Evolutionary conservation across 1,140 invertebrate species (phyloP).

Genomic region (Heterodera carotae): DNA sequence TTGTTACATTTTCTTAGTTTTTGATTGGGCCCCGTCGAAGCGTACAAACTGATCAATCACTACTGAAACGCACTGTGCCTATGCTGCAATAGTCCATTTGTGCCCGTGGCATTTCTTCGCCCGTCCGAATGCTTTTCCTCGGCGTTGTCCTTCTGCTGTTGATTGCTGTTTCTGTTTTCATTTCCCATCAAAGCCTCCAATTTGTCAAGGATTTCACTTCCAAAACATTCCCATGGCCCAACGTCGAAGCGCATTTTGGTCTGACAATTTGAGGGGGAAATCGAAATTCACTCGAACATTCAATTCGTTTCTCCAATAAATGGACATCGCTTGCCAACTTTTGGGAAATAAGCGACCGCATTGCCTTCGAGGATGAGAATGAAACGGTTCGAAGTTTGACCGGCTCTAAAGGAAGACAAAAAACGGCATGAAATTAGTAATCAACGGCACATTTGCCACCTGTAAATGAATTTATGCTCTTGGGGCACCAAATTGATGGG

Average conservation of each 20-base stretch:
- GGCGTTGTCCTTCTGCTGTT: constrained; percentile 10
- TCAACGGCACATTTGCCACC: background rate
- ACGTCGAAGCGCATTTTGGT: constrained; percentile 56
- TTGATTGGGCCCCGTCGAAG: no score
- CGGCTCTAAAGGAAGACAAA: constrained; percentile 27
- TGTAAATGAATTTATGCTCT: constrained; percentile 37
- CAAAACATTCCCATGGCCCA: constrained; percentile 58
- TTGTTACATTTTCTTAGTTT: no score
- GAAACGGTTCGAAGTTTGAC: constrained; percentile 48
- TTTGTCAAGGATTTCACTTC: constrained; percentile 45
- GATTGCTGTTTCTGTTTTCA: no score
- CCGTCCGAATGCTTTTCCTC: constrained; percentile 21
- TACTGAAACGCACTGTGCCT: constrained; percentile 23
- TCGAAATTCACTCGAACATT: background rate
- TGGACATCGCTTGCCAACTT: no score
- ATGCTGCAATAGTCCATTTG: constrained; percentile 33
- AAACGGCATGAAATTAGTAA: background rate
- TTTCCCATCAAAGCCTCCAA: constrained; percentile 33
- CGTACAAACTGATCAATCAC: background rate
- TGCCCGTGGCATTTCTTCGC: background rate
- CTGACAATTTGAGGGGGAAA: constrained; percentile 23
- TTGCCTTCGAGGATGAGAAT: constrained; percentile 54
- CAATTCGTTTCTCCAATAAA: constrained; percentile 15
- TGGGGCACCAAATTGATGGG: constrained; percentile 17
- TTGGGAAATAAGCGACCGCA: constrained; percentile 49